phyloP scores from a whole-genome alignment of 1,140 invertebrate genomes.

The Cherax quadricarinatus region DNA sequence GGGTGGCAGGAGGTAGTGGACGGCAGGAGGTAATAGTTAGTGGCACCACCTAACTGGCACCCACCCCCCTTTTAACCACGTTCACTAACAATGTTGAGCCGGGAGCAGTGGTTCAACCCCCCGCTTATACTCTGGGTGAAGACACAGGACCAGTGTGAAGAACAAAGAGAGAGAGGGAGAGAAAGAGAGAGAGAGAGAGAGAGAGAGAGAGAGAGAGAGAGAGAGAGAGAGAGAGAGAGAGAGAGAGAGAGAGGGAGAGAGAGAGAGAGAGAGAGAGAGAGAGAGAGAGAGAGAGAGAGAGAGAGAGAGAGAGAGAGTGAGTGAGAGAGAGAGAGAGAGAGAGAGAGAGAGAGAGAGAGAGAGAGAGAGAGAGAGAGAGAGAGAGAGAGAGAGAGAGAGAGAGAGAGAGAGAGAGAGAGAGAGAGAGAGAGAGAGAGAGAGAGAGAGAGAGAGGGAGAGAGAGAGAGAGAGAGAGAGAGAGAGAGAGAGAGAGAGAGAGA shows the following conservation, averaged over 20 bases:
- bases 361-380: neutral
- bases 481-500: neutral
- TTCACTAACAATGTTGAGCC: neutral
- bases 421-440: no score
- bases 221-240: neutral
- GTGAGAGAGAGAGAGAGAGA: constrained; percentile 11
- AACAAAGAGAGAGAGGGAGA: neutral
- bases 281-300: constrained; percentile 21
- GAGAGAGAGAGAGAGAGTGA: neutral
- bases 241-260: constrained; percentile 3
- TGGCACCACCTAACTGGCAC: neutral
- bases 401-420: no score
- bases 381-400: neutral
- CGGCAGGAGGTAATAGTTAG: no score
- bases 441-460: no score
- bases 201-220: neutral
- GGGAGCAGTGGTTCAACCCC: neutral
- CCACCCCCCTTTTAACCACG: neutral
- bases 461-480: neutral
- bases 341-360: constrained; percentile 5
- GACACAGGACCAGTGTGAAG: neutral
- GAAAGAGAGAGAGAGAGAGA: no score
- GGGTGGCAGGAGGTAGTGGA: no score
- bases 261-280: neutral
- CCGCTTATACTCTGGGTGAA: neutral